Base-by-base conservation (phyloP, 1,140 invertebrate species). In the Ips nitidus region DNA sequence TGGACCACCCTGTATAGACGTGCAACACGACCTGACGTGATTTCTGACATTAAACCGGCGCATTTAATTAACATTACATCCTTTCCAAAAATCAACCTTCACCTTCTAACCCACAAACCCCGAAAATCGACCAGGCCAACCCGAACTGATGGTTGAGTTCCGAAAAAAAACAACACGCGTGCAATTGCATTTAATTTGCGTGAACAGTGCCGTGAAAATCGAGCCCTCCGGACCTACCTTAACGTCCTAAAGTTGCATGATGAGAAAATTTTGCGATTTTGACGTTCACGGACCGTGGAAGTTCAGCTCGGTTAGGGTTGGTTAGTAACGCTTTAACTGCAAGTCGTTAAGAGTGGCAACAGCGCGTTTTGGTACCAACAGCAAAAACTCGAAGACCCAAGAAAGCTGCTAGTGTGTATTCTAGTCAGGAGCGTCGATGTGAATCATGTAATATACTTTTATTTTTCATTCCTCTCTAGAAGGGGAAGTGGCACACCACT, bases 161-260 rank as follows among this genome's bases (percentile, higher is more conserved):
- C 53, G 40, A 56, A 65, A 65, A 59, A 56, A 65, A 56, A 59
- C 8, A 22, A 50, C 60, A 63, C 42, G 63, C 63, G 52, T 56
- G 52, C 53, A 65, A 65, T 65, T 65, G 63, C 63, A 65, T 65
- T 65, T 65, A 65, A 65, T 65, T 65, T 52, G 63, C 63, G 56
- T 45, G 63, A 65, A 45, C 52, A 7, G n/a, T 3, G 39, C 63
- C 63, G 63, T 65, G 52, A 65, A 65, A 65, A 56, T 65, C 45
- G 41, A 43, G 63, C 52, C 41, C n/a, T 56, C 53, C 63, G 8
- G 52, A 65, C 63, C 63, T 56, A 39, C 63, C 63, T 56, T 41
- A 55, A 65, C 8, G 39, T 53, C 61, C 61, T 63, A 38, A 63
- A 63, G 41, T 52, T 53, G 53, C 53, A 56, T 61, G 42, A 56